A percentile compares a stretch with the other conserved stretches of the same genome.
phyloP scores from a whole-genome alignment of 2,888 invertebrate genomes.

The Eupithecia subfuscata region DNA sequence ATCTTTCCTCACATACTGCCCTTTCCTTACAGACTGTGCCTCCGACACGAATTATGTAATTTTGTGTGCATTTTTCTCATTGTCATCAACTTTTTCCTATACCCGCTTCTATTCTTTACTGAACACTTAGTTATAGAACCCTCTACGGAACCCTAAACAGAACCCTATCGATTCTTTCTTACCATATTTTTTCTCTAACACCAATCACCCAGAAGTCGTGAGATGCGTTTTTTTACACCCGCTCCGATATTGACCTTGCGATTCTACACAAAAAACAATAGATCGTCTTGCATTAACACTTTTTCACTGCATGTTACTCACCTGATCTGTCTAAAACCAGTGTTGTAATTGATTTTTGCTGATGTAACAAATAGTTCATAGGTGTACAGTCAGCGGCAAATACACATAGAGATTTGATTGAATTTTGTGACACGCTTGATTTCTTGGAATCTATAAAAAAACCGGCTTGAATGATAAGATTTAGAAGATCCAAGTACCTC shows the following conservation, averaged over 20 bases:
- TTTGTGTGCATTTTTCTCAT: background rate
- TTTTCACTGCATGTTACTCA: conserved; percentile 17
- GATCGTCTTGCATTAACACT: conserved; percentile 47
- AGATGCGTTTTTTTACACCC: conserved; percentile 68
- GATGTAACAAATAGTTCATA: conserved; percentile 6
- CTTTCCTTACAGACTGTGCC: background rate
- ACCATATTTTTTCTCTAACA: conserved; percentile 62
- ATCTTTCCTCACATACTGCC: background rate
- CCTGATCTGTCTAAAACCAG: conserved; percentile 1
- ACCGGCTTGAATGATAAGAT: background rate
- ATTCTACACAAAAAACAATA: conserved; percentile 41
- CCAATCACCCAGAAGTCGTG: conserved; percentile 76
- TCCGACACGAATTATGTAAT: background rate
- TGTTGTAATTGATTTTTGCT: conserved; percentile 4
- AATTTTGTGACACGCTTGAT: background rate
- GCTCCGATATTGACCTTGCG: conserved; percentile 66
- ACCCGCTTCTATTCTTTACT: background rate
- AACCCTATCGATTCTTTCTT: conserved; percentile 45
- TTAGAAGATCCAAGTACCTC: background rate
- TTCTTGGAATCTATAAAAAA: background rate
- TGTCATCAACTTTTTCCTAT: background rate
- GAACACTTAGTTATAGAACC: background rate
- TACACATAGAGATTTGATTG: background rate
- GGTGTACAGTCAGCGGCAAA: conserved; percentile 7
- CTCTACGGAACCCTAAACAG: conserved; percentile 44